Evolutionary conservation across 2,797 vertebrate genomes (phyloP).

Genomic region (Arnoldichthys spilopterus): DNA sequence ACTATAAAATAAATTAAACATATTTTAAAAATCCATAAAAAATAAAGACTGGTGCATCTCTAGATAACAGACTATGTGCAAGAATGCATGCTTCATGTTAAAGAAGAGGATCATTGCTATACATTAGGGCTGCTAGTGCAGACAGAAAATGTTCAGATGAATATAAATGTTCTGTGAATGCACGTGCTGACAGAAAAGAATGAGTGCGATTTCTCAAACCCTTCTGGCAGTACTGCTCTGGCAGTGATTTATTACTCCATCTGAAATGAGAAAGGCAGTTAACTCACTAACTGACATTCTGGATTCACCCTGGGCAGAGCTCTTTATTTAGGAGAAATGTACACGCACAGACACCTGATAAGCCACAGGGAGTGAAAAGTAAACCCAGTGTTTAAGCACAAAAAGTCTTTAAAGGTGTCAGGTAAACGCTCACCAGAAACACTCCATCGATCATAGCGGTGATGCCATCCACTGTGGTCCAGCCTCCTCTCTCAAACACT

Average conservation of each 20-base stretch:
- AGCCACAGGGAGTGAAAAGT: neutral
- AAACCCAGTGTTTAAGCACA: neutral
- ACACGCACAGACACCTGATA: neutral
- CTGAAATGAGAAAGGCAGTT: neutral
- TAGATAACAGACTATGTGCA: neutral
- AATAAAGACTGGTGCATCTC: too few species aligned
- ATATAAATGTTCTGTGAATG: neutral
- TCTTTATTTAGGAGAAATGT: neutral
- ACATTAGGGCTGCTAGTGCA: neutral
- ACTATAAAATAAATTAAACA: too few species aligned
- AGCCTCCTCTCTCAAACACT: neutral
- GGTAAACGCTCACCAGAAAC: neutral
- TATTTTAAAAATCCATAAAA: too few species aligned
- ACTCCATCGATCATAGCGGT: constrained; percentile 2
- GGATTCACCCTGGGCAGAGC: neutral
- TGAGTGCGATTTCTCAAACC: neutral
- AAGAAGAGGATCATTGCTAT: neutral
- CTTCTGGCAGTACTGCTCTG: neutral
- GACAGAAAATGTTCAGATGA: neutral
- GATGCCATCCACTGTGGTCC: neutral
- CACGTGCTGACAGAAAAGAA: neutral
- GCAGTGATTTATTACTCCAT: constrained; percentile 9
- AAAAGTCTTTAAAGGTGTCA: constrained; percentile 4
- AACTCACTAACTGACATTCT: neutral
- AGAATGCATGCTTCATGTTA: neutral